A percentile compares a stretch with the other conserved stretches of the same genome.
phyloP scores from a whole-genome alignment of 2,797 vertebrate species.

The Alfaro cultratus region DNA sequence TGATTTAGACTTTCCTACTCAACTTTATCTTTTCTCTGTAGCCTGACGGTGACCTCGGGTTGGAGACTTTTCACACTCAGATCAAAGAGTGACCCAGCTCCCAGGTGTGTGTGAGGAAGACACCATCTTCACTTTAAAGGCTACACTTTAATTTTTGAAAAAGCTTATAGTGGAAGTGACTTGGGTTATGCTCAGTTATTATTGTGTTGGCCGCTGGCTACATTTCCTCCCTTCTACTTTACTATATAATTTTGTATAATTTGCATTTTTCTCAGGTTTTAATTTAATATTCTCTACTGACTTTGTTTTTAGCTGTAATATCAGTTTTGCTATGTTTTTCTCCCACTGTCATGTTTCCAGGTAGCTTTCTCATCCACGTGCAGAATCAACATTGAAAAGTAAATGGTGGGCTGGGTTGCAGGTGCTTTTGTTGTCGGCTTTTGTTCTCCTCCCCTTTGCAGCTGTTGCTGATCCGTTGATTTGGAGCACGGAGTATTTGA shows the following conservation, averaged over 20 bases:
- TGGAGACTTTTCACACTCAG: neutral
- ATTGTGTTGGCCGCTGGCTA: neutral
- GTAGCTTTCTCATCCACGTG: too few species aligned
- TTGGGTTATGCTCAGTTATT: neutral
- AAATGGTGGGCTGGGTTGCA: too few species aligned
- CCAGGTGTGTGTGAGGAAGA: neutral
- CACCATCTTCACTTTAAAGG: neutral
- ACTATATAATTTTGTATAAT: neutral
- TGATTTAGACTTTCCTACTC: neutral
- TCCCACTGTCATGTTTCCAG: neutral
- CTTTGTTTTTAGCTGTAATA: neutral
- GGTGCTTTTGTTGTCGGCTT: too few species aligned
- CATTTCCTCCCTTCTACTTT: neutral
- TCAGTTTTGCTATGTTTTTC: neutral
- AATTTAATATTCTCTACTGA: neutral
- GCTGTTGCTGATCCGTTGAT: too few species aligned
- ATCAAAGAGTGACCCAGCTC: neutral
- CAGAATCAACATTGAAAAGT: too few species aligned
- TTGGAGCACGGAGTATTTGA: too few species aligned
- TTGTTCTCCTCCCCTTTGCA: too few species aligned
- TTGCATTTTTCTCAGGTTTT: neutral
- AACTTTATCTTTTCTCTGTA: neutral
- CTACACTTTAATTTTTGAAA: neutral
- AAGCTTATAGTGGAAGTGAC: neutral
- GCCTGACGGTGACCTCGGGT: neutral